A percentile compares a stretch with the other conserved stretches of the same genome.
These are phyloP conservation scores for Calonectris borealis DNA, from an alignment of 2,113 vertebrate genomes.

Conservation along the genomic window DNA sequence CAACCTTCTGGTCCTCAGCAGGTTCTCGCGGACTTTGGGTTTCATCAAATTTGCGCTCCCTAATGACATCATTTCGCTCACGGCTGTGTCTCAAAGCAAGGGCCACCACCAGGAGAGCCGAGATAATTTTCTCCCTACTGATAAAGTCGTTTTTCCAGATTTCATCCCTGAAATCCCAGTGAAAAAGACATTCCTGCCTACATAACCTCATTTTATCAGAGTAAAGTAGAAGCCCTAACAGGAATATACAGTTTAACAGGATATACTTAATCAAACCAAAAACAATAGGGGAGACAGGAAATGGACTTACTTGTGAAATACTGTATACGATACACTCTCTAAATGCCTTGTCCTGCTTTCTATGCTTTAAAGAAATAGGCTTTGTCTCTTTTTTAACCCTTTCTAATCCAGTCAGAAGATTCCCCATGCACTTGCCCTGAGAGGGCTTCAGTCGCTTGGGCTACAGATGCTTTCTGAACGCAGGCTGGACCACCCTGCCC, in stretches of 20 bases:
- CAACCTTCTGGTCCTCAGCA: not conserved
- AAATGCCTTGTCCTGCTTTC: constrained; percentile 55
- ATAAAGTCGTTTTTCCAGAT: not conserved
- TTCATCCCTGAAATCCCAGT: not conserved
- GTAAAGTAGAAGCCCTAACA: constrained; percentile 69
- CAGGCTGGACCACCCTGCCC: not conserved
- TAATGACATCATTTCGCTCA: accelerated
- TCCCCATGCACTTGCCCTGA: accelerated
- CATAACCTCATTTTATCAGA: constrained; percentile 64
- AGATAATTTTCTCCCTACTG: not conserved
- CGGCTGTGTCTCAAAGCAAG: not conserved
- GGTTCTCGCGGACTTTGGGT: not conserved
- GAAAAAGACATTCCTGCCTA: not conserved
- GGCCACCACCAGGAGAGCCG: accelerated
- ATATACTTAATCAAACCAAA: constrained; percentile 82
- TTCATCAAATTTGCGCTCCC: not conserved
- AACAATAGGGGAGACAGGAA: constrained; percentile 83
- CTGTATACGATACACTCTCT: constrained; percentile 74
- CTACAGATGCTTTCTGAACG: not conserved
- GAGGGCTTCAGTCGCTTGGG: not conserved
- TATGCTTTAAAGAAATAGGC: constrained; percentile 19
- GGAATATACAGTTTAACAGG: constrained; percentile 86
- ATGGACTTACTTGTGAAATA: constrained; percentile 76
- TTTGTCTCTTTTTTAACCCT: not conserved
- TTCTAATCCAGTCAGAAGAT: not conserved